Evolutionary conservation across 1,140 invertebrate genomes (phyloP), one percentile per base, ranked within the genome.

Genomic region (Bombus waltoni): DNA sequence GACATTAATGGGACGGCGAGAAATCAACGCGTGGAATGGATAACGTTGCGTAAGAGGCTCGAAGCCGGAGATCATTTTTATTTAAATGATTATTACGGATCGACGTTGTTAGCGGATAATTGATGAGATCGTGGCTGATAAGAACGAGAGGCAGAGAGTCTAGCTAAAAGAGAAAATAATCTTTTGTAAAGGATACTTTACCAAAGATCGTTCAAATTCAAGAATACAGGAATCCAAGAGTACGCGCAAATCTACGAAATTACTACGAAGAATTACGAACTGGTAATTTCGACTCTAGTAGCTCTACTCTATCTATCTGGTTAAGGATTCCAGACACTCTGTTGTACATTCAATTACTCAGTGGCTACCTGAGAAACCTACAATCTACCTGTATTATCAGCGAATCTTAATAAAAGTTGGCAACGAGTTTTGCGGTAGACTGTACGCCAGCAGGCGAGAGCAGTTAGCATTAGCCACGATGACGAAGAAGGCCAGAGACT

Each of bases 381-480:
- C 47, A 8, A 53, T 53, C 6, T 53, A 53, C 47, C 18, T 22
- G 47, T 22, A 32, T 22, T 68, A 38, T 38, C 32, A 8, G 9
- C 3, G 32, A 35, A 38, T 38, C 15, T 18, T 4, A 38, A 6
- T 6, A 2, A 44, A 73, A 11, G 13, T 32, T n/a, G 35, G 40
- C 28, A 72, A 28, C 13, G 40, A 82, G 25, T 87, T 81, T 87
- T 81, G 72, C 62, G 11, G 3, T 13, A 8, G 84, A 89, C 84
- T 89, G 84, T 89, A 89, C 88, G 57, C 85, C 77, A 83, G 75
- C 80, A 77, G 82, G 80, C 86, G 18, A 47, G 62, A 85, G 88
- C 88, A 87, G 88, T 90, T 90, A 91, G 89, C 90, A 92, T 91
- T 90, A 90, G 87, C 85, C 82, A 89, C 42, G 87, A 91, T 91